Conservation (phyloP, 2,888 invertebrate genomes). For the Leptopterna dolabrata region DNA sequence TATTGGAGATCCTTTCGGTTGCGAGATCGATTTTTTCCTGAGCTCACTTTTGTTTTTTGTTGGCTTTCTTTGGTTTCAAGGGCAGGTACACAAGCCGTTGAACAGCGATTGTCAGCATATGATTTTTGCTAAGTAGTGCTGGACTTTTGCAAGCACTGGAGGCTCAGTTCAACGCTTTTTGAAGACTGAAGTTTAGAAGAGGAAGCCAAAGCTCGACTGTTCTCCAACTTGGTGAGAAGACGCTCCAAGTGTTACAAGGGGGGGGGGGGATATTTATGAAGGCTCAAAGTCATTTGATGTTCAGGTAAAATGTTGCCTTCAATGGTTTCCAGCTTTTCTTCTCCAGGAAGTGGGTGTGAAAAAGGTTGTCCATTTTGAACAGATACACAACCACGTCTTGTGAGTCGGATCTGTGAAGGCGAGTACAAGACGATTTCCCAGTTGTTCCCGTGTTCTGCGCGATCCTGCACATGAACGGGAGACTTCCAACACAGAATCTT, state of each 20-base stretch:
- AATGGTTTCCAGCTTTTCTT: background rate
- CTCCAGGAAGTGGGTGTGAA: background rate
- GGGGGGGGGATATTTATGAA: background rate
- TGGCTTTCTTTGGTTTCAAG: background rate
- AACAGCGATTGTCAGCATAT: background rate
- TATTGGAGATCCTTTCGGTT: no score
- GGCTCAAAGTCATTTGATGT: slow-evolving; percentile 9
- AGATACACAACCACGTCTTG: slow-evolving; percentile 1
- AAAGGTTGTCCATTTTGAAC: slow-evolving; percentile 19
- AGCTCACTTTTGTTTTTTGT: background rate
- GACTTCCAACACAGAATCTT: background rate
- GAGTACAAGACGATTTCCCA: background rate
- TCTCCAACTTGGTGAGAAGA: slow-evolving; percentile 17
- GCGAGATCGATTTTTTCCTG: no score
- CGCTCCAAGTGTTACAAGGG: background rate
- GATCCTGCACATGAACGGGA: background rate
- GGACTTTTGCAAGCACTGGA: background rate
- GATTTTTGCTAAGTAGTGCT: background rate
- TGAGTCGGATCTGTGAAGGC: background rate
- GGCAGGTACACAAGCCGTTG: background rate
- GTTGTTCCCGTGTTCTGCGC: background rate
- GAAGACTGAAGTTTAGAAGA: background rate
- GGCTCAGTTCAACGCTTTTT: background rate
- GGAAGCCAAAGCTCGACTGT: background rate
- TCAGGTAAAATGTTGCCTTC: background rate